Evolutionary conservation across 2,797 vertebrate genomes (phyloP).

Genomic region (Oophaga sylvatica): DNA sequence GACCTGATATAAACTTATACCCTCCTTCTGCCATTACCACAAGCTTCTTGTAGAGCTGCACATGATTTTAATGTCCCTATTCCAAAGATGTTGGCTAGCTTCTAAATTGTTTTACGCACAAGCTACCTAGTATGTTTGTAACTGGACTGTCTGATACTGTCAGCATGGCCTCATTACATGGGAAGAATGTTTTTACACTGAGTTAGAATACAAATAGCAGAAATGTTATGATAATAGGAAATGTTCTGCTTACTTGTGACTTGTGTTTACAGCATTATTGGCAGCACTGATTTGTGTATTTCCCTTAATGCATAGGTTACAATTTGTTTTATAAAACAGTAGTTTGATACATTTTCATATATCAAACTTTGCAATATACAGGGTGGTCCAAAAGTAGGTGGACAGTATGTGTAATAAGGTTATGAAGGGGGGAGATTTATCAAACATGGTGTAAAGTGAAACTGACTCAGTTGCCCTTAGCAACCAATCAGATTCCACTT

Average conservation of each 20-base stretch:
- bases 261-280: neutral
- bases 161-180: neutral
- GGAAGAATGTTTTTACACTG: neutral
- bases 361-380: too few species aligned
- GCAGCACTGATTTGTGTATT: neutral
- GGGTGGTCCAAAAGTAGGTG: too few species aligned
- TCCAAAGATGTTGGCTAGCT: neutral
- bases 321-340: too few species aligned
- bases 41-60: neutral
- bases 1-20: conserved; percentile 15
- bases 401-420: too few species aligned
- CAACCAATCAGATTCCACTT: too few species aligned
- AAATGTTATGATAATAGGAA: neutral
- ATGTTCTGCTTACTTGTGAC: neutral
- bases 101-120: neutral
- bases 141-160: neutral
- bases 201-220: too few species aligned
- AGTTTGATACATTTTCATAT: too few species aligned
- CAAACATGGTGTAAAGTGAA: too few species aligned
- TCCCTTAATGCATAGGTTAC: neutral
- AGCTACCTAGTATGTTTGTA: conserved; percentile 7
- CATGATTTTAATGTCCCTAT: neutral
- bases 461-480: too few species aligned
- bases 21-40: neutral
- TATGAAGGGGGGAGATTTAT: too few species aligned